Conservation (phyloP, 2,113 vertebrate species). For the Vulpes lagopus region DNA sequence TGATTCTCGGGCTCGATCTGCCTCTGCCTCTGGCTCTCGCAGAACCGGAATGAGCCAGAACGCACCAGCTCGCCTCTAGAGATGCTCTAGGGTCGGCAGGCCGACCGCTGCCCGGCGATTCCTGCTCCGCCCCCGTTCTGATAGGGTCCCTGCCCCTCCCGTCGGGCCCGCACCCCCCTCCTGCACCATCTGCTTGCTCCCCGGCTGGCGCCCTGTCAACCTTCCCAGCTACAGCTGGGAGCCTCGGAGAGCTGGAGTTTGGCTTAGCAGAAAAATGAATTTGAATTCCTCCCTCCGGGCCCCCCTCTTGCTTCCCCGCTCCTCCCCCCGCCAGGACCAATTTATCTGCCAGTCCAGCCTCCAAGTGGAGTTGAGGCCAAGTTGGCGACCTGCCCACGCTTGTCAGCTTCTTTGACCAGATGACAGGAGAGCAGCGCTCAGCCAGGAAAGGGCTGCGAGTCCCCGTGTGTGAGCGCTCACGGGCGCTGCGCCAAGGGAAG, state of each 20-base stretch:
- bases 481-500: not conserved
- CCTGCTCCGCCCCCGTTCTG: too few species aligned
- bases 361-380: constrained; percentile 68
- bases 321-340: constrained; percentile 35
- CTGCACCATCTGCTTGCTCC: constrained; percentile 62
- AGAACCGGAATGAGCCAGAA: not conserved
- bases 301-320: not conserved
- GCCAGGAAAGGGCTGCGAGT: not conserved
- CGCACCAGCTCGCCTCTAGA: not conserved
- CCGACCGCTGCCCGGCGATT: not conserved
- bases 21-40: not conserved
- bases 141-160: not conserved
- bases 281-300: constrained; percentile 48
- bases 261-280: constrained; percentile 1
- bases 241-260: not conserved
- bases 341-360: constrained; percentile 76
- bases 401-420: constrained; percentile 74
- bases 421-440: constrained; percentile 50
- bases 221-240: not conserved
- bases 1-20: not conserved
- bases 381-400: constrained; percentile 66
- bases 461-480: not conserved
- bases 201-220: constrained; percentile 56
- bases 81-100: not conserved
- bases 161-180: not conserved